Conservation (phyloP, 2,113 vertebrate species). For the Laticauda colubrina region DNA sequence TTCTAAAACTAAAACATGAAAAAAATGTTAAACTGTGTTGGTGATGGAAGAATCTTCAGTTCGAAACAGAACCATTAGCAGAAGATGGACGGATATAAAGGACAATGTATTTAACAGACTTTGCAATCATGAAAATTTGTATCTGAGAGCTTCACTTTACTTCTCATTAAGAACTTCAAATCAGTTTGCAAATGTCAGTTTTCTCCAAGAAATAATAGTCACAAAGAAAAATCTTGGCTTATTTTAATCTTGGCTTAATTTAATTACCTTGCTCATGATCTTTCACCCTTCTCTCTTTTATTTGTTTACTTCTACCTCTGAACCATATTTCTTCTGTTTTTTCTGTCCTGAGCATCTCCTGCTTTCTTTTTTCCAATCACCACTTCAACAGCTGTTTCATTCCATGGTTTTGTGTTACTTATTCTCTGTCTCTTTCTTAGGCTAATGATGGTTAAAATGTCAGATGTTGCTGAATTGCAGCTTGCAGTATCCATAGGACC, state of each 20-base stretch:
- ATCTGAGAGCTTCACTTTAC: not conserved
- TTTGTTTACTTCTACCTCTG: not conserved
- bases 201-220: not conserved
- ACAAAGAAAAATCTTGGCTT: not conserved
- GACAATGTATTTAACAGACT: not conserved
- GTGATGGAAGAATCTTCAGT: not conserved
- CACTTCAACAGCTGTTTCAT: not conserved
- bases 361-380: not conserved
- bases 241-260: too few relatives aligned
- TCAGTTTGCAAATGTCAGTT: not conserved
- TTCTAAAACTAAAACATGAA: not conserved
- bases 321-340: not conserved
- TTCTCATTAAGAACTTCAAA: not conserved
- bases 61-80: not conserved
- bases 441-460: not conserved
- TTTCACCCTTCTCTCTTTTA: not conserved
- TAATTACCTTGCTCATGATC: not conserved
- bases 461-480: not conserved
- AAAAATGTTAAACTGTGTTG: not conserved
- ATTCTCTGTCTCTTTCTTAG: not conserved
- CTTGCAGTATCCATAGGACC: not conserved
- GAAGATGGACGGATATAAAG: not conserved
- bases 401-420: not conserved
- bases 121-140: not conserved
- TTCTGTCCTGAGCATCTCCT: not conserved